phyloP scores from a whole-genome alignment of 2,888 invertebrate genomes.

The Leucophora obtusa region DNA sequence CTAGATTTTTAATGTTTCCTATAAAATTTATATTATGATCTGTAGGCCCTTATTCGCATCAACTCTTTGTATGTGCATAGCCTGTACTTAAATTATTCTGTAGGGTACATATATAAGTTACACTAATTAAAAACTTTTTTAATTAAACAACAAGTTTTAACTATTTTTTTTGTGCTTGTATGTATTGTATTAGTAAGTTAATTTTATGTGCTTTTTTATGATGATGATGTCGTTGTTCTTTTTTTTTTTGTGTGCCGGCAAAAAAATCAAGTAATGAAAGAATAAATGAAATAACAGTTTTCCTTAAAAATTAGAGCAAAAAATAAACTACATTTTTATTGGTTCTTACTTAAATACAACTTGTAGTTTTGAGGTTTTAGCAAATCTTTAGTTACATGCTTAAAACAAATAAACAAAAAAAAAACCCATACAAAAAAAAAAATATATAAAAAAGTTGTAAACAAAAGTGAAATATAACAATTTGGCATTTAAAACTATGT shows the following conservation, averaged over 20 bases:
- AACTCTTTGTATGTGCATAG: too few relatives aligned
- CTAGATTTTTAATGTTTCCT: too few relatives aligned
- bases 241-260: constrained; percentile 1
- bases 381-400: constrained; percentile 24
- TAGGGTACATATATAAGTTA: background rate
- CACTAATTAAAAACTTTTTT: constrained; percentile 57
- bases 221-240: background rate
- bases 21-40: too few relatives aligned
- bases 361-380: constrained; percentile 23
- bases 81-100: too few relatives aligned
- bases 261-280: background rate
- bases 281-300: constrained; percentile 25
- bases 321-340: constrained; percentile 28
- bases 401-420: too few relatives aligned
- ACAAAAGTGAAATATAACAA: constrained; percentile 42
- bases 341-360: constrained; percentile 19
- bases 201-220: constrained; percentile 31
- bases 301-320: background rate
- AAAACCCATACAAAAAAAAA: too few relatives aligned
- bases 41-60: too few relatives aligned
- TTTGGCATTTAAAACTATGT: constrained; percentile 53
- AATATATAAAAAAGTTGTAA: background rate
- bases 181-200: constrained; percentile 22
- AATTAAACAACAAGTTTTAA: constrained; percentile 51
- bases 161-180: background rate